Percentiles rank a stretch among this genome's conserved stretches.
phyloP scores from a whole-genome alignment of 2,113 vertebrate genomes.

The Origma solitaria region DNA sequence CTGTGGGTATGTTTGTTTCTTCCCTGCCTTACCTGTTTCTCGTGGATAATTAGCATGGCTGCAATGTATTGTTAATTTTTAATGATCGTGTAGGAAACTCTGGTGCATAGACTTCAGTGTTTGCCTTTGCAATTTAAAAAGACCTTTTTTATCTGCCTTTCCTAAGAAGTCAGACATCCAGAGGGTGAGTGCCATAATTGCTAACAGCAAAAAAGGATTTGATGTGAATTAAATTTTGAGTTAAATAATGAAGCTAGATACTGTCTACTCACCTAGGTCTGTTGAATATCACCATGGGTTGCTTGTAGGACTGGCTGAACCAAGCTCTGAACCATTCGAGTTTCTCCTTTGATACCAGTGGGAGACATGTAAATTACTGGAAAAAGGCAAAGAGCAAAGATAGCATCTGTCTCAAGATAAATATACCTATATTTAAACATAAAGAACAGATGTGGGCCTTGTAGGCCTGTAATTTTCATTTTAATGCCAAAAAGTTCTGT shows the following conservation, averaged over 20 bases:
- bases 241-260: not conserved
- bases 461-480: not conserved
- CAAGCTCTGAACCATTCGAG: not conserved
- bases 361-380: not conserved
- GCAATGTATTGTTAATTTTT: not conserved
- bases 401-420: not conserved
- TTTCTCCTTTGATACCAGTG: not conserved
- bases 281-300: not conserved
- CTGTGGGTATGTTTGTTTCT: slow-evolving; percentile 83
- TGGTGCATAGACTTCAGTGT: not conserved
- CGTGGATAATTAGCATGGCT: not conserved
- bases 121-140: not conserved
- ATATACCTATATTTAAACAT: not conserved
- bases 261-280: not conserved
- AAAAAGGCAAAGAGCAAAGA: not conserved
- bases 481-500: not conserved
- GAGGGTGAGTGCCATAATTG: not conserved
- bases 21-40: not conserved
- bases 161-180: not conserved
- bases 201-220: not conserved
- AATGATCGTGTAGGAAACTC: not conserved
- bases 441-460: not conserved
- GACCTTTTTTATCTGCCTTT: not conserved
- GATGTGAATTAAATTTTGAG: not conserved
- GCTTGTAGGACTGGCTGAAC: not conserved